Evolutionary conservation across 2,888 invertebrate genomes (phyloP).

Genomic region (Caenorhabditis doughertyi): DNA sequence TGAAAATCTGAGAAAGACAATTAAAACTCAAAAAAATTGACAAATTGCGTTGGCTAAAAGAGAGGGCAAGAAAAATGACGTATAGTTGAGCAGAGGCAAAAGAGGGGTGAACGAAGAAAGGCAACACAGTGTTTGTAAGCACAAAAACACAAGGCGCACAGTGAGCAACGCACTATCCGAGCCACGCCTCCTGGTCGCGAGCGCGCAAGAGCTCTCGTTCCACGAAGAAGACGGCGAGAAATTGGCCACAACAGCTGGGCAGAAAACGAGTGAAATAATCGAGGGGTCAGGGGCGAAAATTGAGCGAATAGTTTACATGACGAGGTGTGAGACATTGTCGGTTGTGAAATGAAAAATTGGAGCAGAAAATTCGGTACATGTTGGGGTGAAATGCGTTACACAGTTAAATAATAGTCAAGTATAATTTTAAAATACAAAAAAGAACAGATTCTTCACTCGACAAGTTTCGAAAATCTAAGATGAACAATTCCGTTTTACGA

Average conservation of each 20-base stretch:
- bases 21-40: no score
- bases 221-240: constrained; percentile 34
- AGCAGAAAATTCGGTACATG: no score
- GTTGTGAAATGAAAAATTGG: background rate
- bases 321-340: background rate
- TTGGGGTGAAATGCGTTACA: no score
- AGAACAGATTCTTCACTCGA: no score
- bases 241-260: constrained; percentile 25
- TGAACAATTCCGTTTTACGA: no score
- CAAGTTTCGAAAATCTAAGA: no score
- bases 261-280: constrained; percentile 8
- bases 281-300: constrained; percentile 23
- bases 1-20: no score
- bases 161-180: constrained; percentile 51
- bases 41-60: no score
- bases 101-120: constrained; percentile 22
- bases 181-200: constrained; percentile 29
- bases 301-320: constrained; percentile 11
- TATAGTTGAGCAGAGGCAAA: background rate
- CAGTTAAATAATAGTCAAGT: no score
- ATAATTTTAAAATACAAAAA: no score
- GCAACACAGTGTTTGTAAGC: constrained; percentile 34
- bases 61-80: constrained; percentile 22
- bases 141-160: constrained; percentile 45
- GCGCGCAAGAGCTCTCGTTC: constrained; percentile 38